Evolutionary conservation across 1,140 invertebrate genomes (phyloP), one percentile per base, ranked within the genome.

Genomic region (Lepidostoma basale): DNA sequence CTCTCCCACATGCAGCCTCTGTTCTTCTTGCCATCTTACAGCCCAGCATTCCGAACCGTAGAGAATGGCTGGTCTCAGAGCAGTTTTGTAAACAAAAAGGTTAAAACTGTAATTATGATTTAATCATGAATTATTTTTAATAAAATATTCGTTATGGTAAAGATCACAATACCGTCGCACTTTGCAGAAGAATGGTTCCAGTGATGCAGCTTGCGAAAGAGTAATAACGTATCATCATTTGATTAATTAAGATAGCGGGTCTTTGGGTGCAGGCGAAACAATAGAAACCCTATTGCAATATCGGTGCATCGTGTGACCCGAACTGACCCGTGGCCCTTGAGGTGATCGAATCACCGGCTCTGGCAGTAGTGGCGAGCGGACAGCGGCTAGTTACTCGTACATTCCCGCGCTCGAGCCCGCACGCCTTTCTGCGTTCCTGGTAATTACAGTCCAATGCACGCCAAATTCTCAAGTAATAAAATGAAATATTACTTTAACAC

Each of bases 161-260:
- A 2, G 12, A 40, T 40, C 36, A 14, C 16, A 40, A 40, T 40
- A 40, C 3, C 36, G 16, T 40, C 36, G 16, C 36, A 5, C 36
- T 3, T 40, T 40, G 36, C 18, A 10, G 14, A 6, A 40, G 18
- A 40, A 5, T 23, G 18, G 52, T 44, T 44, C 18, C 36, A 56
- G 63, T 28, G 52, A 36, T 56, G n/a, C 52, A 56, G 52, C 45
- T 56, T 66, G 49, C 63, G 52, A 56, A 58, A 58, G 23, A 66
- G 20, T 6, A 52, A 67, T 44, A 60, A 60, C 54, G 30, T 60
- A 58, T 49, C 39, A 69, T 72, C 67, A 67, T 72, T 69, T 68
- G 66, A 72, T 72, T 72, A 72, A 72, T 72, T 72, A 72, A 68
- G 70, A 72, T 72, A 72, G 70, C 70, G 62, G n/a, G 70, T 26